Evolutionary conservation across 2,113 vertebrate species (phyloP).

Genomic region (Rhabdomys dilectus): DNA sequence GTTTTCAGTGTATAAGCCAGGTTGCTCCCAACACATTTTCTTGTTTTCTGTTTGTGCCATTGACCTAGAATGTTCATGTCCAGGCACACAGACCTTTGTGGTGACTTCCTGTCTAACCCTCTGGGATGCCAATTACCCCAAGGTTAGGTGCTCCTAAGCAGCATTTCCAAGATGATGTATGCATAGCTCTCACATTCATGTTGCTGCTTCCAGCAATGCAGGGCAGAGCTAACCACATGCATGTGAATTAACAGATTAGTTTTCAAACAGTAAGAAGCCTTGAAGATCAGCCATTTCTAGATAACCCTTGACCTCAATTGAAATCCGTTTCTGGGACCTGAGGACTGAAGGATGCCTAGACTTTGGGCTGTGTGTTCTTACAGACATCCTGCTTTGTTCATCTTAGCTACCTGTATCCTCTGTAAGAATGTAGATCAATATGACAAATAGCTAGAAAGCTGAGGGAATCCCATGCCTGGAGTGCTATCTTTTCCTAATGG

Average conservation of each 20-base stretch:
- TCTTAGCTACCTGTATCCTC: not conserved
- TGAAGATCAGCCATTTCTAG: no score
- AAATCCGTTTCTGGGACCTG: not conserved
- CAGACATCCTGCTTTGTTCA: not conserved
- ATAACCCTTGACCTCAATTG: not conserved
- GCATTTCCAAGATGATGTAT: fast-evolving
- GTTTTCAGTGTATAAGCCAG: no score
- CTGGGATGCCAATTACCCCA: no score
- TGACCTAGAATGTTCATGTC: not conserved
- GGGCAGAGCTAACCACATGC: not conserved
- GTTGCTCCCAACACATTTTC: no score
- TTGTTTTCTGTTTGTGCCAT: not conserved
- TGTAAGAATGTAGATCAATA: not conserved
- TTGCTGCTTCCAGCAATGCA: not conserved
- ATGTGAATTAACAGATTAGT: not conserved
- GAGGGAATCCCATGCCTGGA: no score
- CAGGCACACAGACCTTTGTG: not conserved
- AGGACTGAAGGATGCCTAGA: not conserved
- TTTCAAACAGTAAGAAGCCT: not conserved
- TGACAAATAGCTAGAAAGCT: not conserved
- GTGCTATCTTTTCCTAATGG: not conserved
- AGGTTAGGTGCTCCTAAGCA: not conserved
- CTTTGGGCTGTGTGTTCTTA: not conserved
- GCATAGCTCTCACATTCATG: not conserved
- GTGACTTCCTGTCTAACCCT: no score